phyloP scores from a whole-genome alignment of 2,113 vertebrate species.

The Lota lota region DNA sequence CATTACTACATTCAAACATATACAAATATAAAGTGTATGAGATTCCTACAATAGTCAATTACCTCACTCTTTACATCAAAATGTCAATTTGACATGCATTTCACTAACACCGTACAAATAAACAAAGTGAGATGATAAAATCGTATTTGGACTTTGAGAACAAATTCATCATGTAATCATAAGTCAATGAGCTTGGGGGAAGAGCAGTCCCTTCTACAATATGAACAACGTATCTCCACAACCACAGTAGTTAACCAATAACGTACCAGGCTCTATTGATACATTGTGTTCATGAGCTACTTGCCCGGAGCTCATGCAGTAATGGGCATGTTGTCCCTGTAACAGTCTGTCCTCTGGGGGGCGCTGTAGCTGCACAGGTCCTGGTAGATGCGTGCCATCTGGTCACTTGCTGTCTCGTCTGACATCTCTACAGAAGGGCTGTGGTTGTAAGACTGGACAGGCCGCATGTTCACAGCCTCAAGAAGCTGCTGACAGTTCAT shows the following conservation, averaged over 20 bases:
- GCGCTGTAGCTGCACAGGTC: conserved; percentile 72
- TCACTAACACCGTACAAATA: too few relatives aligned
- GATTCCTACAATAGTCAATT: too few relatives aligned
- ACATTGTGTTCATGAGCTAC: conserved; percentile 13
- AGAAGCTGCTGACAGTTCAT: conserved; percentile 74
- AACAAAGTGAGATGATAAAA: too few relatives aligned
- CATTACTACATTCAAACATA: too few relatives aligned
- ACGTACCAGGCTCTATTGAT: background rate
- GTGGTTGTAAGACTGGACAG: conserved; percentile 61
- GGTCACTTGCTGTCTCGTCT: conserved; percentile 64
- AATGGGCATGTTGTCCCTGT: conserved; percentile 89
- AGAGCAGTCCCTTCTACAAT: background rate
- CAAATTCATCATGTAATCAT: too few relatives aligned
- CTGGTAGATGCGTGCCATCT: conserved; percentile 77
- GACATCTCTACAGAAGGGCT: conserved; percentile 62
- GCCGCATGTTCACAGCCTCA: conserved; percentile 64
- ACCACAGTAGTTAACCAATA: background rate
- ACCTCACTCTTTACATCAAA: too few relatives aligned
- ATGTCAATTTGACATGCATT: too few relatives aligned
- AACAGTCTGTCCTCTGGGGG: conserved; percentile 79
- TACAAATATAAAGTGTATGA: too few relatives aligned
- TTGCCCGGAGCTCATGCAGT: conserved; percentile 73
- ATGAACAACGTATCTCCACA: conserved; percentile 6
- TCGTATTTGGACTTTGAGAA: too few relatives aligned
- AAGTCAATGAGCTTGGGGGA: too few relatives aligned